Percentiles rank a stretch among this genome's conserved stretches.
Conservation (phyloP, 2,888 invertebrate genomes). For the Prosapia bicincta region DNA sequence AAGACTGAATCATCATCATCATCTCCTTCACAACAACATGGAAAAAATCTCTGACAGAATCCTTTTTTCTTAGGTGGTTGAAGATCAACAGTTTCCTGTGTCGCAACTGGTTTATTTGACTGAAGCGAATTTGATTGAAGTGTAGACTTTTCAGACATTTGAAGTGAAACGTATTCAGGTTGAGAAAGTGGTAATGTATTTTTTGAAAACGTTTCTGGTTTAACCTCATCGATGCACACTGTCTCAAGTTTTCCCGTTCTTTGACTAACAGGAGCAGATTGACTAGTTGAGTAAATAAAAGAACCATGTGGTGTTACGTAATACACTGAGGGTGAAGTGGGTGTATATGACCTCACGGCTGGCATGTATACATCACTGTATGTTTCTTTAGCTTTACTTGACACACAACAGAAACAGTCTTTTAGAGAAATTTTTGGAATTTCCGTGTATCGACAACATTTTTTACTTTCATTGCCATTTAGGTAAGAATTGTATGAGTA, state of each 20-base stretch:
- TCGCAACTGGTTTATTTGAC: background rate
- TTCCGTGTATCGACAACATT: background rate
- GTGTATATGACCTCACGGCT: background rate
- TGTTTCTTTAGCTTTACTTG: background rate
- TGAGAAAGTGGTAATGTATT: background rate
- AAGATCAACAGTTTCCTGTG: background rate
- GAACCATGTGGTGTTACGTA: background rate
- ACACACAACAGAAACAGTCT: background rate
- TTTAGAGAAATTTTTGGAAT: background rate
- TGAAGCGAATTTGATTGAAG: too few relatives aligned
- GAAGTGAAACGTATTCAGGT: background rate
- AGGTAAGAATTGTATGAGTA: background rate
- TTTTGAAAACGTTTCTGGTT: background rate
- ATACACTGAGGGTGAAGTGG: background rate
- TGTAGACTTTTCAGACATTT: background rate
- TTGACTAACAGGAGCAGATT: background rate
- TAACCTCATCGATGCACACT: too few relatives aligned
- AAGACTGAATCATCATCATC: background rate
- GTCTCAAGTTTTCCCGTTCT: too few relatives aligned
- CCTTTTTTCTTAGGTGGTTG: background rate
- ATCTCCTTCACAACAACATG: background rate
- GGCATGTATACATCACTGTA: background rate
- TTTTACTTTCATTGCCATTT: too few relatives aligned
- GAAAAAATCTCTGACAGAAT: background rate
- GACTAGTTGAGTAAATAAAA: background rate